Evolutionary conservation across 2,888 invertebrate genomes (phyloP), one percentile per base, ranked within the genome.

Genomic region (Drosophila kuntzei): DNA sequence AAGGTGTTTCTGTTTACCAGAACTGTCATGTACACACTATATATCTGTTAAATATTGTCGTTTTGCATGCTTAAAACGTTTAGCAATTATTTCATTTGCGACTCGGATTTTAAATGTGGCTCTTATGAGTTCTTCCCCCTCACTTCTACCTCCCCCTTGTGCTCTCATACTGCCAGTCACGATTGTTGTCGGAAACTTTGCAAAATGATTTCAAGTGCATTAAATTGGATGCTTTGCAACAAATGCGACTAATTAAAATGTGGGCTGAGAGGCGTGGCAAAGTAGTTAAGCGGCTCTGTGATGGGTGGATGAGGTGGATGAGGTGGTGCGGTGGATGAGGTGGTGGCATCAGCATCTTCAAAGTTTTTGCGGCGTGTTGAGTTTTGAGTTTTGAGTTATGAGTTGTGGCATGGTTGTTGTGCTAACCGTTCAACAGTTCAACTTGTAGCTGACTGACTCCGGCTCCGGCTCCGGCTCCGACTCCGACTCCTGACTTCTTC

Each of bases 221-320:
- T 87, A 85, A 87, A 85, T 87, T 82, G 79, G 79, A 71, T 73
- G 87, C 83, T 83, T 78, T 80, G 79, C 85, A 85, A 85, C 82
- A 85, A 85, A 86, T 86, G 87, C 79, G 70, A 83, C 83, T 86
- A 83, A 83, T 86, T 83, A 86, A 83, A 83, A 86, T 86, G 78
- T 65, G 73, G 86, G 66, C 44, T 62, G 55, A 27, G n/a, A 62
- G 80, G 76, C 80, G 80, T 47, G 61, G 63, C 49, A 60, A 39
- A 54, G 50, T 50, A 54, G 58, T 37, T 63, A 43, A 55, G 50
- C 61, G 34, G 2, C 47, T 53, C 47, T 53, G 20, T 11, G 25
- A 12, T 25, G 25, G 36, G 20, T 16, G 16, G 43, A 29, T 14
- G 16, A 39, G 43, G 37, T 41, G 34, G 54, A 9, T 36, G 16